These are phyloP conservation scores for Pelecanus crispus DNA, from an alignment of 2,113 vertebrate genomes.

Conservation along the genomic window DNA sequence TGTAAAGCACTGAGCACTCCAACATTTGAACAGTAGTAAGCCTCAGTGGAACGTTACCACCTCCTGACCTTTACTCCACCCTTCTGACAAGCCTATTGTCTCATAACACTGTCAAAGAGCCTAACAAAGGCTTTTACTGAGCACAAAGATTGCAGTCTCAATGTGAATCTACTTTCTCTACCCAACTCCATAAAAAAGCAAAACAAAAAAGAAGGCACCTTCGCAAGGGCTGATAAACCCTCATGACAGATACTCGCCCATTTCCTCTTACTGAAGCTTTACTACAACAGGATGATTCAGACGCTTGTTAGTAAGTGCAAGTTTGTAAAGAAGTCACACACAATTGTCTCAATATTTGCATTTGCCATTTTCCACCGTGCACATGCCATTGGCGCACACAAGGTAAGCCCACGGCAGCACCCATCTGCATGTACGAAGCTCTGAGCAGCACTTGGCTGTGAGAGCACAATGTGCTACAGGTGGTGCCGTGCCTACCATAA, in stretches of 20 bases:
- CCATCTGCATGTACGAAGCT: fast-evolving
- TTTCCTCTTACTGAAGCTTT: background rate
- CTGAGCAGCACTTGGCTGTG: background rate
- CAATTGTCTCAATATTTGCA: background rate
- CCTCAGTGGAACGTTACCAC: background rate
- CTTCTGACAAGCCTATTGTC: background rate
- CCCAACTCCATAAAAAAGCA: background rate
- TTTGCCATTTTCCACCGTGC: background rate
- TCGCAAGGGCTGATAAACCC: background rate
- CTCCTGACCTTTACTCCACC: background rate
- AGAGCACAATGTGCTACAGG: background rate
- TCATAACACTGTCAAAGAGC: background rate
- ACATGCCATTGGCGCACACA: background rate
- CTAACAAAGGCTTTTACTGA: background rate
- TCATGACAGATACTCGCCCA: background rate
- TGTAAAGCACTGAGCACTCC: background rate
- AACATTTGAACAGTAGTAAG: background rate
- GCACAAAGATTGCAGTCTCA: background rate
- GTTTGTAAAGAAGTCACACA: background rate
- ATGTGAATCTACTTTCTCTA: background rate
- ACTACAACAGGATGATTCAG: background rate
- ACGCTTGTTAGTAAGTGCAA: background rate
- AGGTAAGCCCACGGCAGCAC: background rate
- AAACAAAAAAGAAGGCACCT: background rate
- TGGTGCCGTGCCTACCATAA: background rate